A percentile compares a stretch with the other conserved stretches of the same genome.
Conservation (phyloP, 2,113 vertebrate species). For the Anhinga rufa region DNA sequence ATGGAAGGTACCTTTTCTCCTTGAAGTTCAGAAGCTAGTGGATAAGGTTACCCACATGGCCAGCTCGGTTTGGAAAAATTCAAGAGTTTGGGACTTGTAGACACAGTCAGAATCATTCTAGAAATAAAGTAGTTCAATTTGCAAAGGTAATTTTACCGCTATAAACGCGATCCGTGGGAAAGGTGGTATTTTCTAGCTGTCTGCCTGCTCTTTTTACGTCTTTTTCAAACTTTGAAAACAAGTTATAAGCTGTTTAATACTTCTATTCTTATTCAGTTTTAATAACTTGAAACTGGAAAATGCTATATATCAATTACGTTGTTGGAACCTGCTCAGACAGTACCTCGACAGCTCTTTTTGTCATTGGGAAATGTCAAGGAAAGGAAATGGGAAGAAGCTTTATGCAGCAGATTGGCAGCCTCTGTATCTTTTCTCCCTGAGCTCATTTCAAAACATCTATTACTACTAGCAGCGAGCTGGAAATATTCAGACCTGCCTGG, state of each 20-base stretch:
- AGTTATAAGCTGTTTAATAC: fast-evolving
- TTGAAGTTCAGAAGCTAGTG: neutral
- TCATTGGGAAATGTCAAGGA: neutral
- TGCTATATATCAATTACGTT: fast-evolving
- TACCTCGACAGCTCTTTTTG: neutral
- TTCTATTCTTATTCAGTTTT: neutral
- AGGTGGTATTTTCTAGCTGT: neutral
- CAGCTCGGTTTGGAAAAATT: neutral
- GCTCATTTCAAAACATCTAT: fast-evolving
- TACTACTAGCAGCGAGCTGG: neutral
- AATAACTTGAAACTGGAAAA: neutral
- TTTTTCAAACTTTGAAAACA: neutral
- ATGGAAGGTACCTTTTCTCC: neutral
- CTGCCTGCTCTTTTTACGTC: neutral
- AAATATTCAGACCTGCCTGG: neutral
- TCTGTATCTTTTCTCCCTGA: neutral
- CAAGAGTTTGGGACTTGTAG: neutral
- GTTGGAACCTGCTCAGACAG: neutral
- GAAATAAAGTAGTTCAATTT: neutral
- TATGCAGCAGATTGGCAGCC: neutral
- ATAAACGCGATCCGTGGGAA: fast-evolving
- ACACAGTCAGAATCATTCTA: neutral
- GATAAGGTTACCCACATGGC: fast-evolving
- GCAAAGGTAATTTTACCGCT: neutral
- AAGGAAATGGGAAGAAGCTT: neutral